Base-by-base conservation (phyloP, 2,113 vertebrate species). In the Scartelaos histophorus region DNA sequence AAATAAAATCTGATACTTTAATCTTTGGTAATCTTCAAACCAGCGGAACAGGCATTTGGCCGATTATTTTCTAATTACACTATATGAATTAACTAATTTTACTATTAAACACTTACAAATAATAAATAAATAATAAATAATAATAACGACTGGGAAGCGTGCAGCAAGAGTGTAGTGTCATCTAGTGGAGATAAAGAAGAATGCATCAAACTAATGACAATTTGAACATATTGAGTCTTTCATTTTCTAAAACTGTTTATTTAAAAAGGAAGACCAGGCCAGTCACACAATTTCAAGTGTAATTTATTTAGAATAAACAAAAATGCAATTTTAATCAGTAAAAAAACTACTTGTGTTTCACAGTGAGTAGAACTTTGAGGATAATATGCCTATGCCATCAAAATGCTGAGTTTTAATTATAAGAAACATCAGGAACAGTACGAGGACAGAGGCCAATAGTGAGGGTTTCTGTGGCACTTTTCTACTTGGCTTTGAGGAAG, bases 301-400 rank as follows among this genome's bases (percentile, higher is more conserved):
- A 60, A 72, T 87, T 88, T 75, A 86, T 90, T 89, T 66, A 76
- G 82, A 75, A 88, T 89, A 89, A 90, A 86, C 87, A 85, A 70
- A 66, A 88, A 85, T 81, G 82, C 75, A 79, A 45, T 80, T 71
- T 69, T 54, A 82, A 87, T 82, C 81, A 66, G 82, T 89, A 90
- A 85, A 90, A 90, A 90, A 80, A 35, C 82, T 78, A 82, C 81
- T 90, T 58, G 13, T 25, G 22, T 58, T 24, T 94, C 93, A 94
- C 93, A 94, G 93, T 94, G 85, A 76, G 91, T 83, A 92, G 83
- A 82, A 90, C 85, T 87, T 89, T 82, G 78, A 84, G 75, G 88
- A 77, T 87, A 83, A 88, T 80, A 80, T 75, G 64, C 68, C 75
- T 43, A 43, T 43, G 69, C 64, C 69, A 78, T 68, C 46, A 65